A percentile compares a stretch with the other conserved stretches of the same genome.
phyloP scores from a whole-genome alignment of 2,113 vertebrate genomes.

The Collichthys lucidus region DNA sequence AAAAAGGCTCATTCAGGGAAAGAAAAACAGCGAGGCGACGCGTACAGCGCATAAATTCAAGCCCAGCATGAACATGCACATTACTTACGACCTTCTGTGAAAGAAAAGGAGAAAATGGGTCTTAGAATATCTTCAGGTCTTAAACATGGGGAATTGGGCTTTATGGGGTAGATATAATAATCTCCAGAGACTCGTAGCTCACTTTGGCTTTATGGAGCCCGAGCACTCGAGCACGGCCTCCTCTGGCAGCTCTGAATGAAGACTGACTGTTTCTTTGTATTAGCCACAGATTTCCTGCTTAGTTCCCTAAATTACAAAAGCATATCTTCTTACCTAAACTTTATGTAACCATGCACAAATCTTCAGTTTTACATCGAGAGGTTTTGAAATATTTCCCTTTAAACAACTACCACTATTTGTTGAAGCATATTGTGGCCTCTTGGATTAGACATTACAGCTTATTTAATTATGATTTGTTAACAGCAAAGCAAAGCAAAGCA shows the following conservation, averaged over 20 bases:
- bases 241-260: slow-evolving; percentile 37
- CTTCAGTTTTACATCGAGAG: not conserved
- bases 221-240: slow-evolving; percentile 14
- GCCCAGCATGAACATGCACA: slow-evolving; percentile 57
- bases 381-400: not conserved
- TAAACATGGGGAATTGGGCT: slow-evolving; percentile 55
- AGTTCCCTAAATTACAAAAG: slow-evolving; percentile 1
- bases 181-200: slow-evolving; percentile 69
- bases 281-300: not conserved
- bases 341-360: not conserved
- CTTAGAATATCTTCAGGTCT: slow-evolving; percentile 63
- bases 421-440: not conserved
- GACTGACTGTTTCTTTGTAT: not conserved
- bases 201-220: slow-evolving; percentile 47
- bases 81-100: slow-evolving; percentile 48
- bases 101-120: slow-evolving; percentile 48
- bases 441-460: slow-evolving; percentile 12
- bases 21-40: slow-evolving; percentile 51
- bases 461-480: slow-evolving; percentile 43
- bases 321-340: not conserved
- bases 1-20: slow-evolving; percentile 66
- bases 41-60: slow-evolving; percentile 51
- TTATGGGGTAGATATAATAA: slow-evolving; percentile 69
- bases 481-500: not conserved
- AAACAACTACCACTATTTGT: not conserved